Evolutionary conservation across 2,797 vertebrate genomes (phyloP), one percentile per base, ranked within the genome.

Genomic region (Ceyx erithaca): DNA sequence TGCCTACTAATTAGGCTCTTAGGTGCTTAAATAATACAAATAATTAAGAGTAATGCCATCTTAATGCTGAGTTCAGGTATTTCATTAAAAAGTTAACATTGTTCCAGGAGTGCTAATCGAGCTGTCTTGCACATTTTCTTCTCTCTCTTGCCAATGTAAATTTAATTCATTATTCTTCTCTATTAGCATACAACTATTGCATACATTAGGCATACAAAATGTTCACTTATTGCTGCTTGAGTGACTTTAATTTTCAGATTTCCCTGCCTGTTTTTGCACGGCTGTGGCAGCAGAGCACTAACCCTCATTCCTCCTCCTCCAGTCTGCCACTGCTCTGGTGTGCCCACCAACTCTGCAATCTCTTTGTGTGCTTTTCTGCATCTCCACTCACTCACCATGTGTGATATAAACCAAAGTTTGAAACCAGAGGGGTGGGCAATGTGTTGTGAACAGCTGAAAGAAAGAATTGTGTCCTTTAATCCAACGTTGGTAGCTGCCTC

Each of bases 41-140:
- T 95, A 95, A 96, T 90, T 96, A 96, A 92, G 81, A 96, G 78
- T 67, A 96, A 94, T 90, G 91, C 92, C 70, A 83, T 63, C 90
- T 75, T 94, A 96, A 94, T 88, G 88, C 84, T 3, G 0, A 87
- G 69, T 80, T 87, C 82, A 95, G 92, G 93, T 93, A 94, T 95
- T 93, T 92, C 90, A 96, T 95, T 95, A 94, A 80, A 95, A 95
- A 95, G 92, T 93, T 95, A 94, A 92, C 88, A 71, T 89, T 94
- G 90, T 85, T 94, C 58, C 66, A 80, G 66, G 20, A 94, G 78
- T 2, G 4, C 80, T 96, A 95, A 93, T 90, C 40, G 72, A 93
- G 92, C 84, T 75, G 86, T 83, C 94, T 85, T 96, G 90, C 79
- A 85, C 92, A 69, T 93, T 87, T 87, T 85, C 90, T 71, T 73